phyloP scores from a whole-genome alignment of 2,888 invertebrate genomes.

The Ditylenchus weischeri region DNA sequence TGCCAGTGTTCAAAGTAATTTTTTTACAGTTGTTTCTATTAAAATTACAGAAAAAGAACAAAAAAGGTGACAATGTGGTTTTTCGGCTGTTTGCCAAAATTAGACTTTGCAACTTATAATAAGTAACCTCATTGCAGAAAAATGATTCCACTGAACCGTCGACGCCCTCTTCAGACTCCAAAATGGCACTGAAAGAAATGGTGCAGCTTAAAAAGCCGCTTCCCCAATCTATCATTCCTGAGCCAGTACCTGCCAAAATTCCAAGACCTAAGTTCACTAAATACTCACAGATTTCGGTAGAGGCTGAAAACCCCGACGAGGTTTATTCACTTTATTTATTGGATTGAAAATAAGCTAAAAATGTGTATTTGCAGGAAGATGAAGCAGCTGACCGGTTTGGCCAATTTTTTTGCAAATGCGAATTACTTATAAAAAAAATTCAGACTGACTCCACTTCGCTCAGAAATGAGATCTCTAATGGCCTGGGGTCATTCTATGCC shows the following conservation, averaged over 20 bases:
- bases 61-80: not conserved
- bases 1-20: no score
- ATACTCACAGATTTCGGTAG: constrained; percentile 28
- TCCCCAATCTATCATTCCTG: constrained; percentile 38
- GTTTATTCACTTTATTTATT: constrained; percentile 2
- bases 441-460: constrained; percentile 42
- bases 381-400: not conserved
- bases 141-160: constrained; percentile 31
- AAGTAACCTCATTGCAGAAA: constrained; percentile 4
- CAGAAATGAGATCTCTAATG: constrained; percentile 33
- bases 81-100: not conserved
- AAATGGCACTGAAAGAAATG: constrained; percentile 49
- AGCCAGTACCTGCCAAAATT: constrained; percentile 53
- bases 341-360: not conserved
- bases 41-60: not conserved
- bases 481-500: constrained; percentile 3
- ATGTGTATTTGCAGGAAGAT: not conserved
- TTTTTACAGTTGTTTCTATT: no score
- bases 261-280: constrained; percentile 56
- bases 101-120: not conserved
- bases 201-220: constrained; percentile 48
- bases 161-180: constrained; percentile 33
- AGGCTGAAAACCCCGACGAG: constrained; percentile 30
- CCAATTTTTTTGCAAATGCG: constrained; percentile 33
- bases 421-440: constrained; percentile 39